Evolutionary conservation across 2,888 invertebrate genomes (phyloP).

Genomic region (Leptinotarsa haldemani): DNA sequence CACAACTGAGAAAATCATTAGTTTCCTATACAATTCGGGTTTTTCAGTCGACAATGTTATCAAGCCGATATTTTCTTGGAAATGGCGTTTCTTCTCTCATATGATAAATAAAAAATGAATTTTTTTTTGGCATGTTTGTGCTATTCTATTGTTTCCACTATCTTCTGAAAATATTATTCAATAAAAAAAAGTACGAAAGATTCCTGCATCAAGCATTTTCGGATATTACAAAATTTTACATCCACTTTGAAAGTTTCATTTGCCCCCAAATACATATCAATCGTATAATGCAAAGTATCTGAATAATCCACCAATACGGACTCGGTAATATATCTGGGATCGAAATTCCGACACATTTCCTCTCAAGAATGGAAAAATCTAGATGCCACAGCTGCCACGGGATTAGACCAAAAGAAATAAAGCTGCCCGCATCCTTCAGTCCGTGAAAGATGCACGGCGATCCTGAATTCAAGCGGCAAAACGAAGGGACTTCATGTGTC

Average conservation of each 20-base stretch:
- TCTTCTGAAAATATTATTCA: no score
- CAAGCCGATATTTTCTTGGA: no score
- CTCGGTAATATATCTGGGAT: neutral
- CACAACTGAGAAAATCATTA: no score
- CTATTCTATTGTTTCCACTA: no score
- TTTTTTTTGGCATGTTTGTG: no score
- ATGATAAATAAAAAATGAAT: no score
- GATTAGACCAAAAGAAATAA: slow-evolving; percentile 5
- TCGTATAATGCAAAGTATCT: neutral
- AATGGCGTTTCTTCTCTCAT: no score
- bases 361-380: neutral
- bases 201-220: no score
- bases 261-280: neutral
- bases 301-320: neutral
- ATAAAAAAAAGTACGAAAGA: no score
- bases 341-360: neutral
- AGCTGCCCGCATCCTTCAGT: neutral
- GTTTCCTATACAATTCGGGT: no score
- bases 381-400: slow-evolving; percentile 14
- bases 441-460: slow-evolving; percentile 12
- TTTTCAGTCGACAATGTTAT: no score
- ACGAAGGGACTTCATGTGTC: slow-evolving; percentile 13
- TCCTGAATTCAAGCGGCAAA: neutral
- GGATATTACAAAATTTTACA: no score
- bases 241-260: neutral